These are phyloP conservation scores for Agapornis roseicollis DNA, from an alignment of 2,113 vertebrate species.

Conservation along the genomic window DNA sequence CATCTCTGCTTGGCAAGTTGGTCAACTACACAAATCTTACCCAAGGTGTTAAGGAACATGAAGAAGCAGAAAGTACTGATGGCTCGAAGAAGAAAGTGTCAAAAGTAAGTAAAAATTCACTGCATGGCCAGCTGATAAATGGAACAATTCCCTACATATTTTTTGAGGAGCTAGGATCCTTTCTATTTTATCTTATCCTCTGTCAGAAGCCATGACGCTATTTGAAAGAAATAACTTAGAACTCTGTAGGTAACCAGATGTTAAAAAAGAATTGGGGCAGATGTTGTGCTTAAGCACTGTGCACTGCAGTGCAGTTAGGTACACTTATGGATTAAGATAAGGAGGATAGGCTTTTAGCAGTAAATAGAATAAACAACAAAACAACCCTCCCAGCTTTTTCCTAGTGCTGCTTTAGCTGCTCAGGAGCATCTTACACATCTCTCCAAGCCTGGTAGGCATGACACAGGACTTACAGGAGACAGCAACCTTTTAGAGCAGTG, in stretches of 20 bases:
- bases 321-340: background rate
- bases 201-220: background rate
- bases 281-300: background rate
- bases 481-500: background rate
- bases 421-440: background rate
- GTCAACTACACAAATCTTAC: constrained; percentile 97
- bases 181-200: background rate
- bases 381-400: background rate
- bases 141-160: rapidly evolving
- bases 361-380: background rate
- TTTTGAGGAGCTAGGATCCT: background rate
- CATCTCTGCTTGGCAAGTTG: constrained; percentile 93
- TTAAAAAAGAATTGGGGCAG: background rate
- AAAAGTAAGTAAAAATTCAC: constrained; percentile 79
- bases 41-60: constrained; percentile 96
- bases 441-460: background rate
- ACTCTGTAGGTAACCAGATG: background rate
- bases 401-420: background rate
- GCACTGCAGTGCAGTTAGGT: background rate
- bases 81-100: constrained; percentile 81
- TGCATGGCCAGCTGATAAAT: rapidly evolving
- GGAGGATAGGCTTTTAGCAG: background rate
- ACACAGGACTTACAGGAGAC: background rate
- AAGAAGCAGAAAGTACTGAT: constrained; percentile 89
- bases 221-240: background rate